Conservation (phyloP, 1,140 invertebrate genomes). For the Cardiocondyla obscurior region DNA sequence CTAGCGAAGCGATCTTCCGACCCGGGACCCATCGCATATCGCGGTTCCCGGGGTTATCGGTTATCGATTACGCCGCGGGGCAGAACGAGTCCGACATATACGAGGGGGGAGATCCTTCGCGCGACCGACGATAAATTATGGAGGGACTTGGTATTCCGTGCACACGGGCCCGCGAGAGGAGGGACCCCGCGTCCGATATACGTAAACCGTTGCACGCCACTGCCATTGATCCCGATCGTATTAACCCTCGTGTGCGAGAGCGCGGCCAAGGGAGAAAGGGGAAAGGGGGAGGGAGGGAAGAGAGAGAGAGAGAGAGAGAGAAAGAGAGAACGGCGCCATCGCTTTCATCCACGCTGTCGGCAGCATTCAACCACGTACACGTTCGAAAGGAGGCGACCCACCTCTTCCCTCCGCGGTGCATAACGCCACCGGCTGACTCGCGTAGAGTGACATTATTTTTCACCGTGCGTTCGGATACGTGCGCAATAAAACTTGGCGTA, state of each 20-base stretch:
- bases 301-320: neutral
- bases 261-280: neutral
- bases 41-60: constrained; percentile 64
- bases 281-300: neutral
- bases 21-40: constrained; percentile 54
- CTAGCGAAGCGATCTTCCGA: constrained; percentile 21
- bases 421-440: constrained; percentile 20
- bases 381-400: constrained; percentile 55
- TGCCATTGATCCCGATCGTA: constrained; percentile 66
- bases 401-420: constrained; percentile 28
- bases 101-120: constrained; percentile 64
- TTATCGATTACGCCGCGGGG: constrained; percentile 67
- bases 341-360: constrained; percentile 33
- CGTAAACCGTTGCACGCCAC: constrained; percentile 56
- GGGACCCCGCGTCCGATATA: constrained; percentile 44
- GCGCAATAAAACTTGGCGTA: constrained; percentile 16
- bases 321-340: neutral
- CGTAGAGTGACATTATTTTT: constrained; percentile 49
- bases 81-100: constrained; percentile 60
- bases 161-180: constrained; percentile 38
- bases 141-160: constrained; percentile 70
- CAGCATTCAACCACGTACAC: constrained; percentile 3
- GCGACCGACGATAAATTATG: constrained; percentile 66
- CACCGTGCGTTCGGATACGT: neutral
- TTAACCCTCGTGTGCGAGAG: constrained; percentile 32